Conservation (phyloP, 2,113 vertebrate genomes). For the Platysteira castanea region DNA sequence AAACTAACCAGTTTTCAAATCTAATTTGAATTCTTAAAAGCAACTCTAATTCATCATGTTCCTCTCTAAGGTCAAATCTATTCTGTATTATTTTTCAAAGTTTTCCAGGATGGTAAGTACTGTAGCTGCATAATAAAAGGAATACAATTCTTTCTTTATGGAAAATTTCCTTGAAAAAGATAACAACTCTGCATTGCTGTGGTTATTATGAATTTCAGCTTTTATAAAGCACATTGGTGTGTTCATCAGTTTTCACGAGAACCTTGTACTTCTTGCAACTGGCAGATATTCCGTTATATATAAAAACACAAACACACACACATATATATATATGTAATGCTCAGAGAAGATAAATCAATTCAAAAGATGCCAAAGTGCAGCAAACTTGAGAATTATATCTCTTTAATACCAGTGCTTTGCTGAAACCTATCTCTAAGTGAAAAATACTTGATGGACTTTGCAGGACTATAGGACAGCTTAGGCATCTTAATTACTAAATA, state of each 20-base stretch:
- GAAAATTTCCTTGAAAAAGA: background rate
- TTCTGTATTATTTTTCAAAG: slow-evolving; percentile 1
- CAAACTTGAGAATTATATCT: background rate
- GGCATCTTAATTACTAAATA: background rate
- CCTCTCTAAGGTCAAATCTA: slow-evolving; percentile 25
- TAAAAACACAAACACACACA: background rate
- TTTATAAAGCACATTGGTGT: background rate
- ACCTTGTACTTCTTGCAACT: background rate
- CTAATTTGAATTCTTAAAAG: slow-evolving; percentile 48
- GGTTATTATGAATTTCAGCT: slow-evolving; percentile 2
- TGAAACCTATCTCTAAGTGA: background rate
- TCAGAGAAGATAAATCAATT: background rate
- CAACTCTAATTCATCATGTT: slow-evolving; percentile 1
- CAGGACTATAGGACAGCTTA: background rate
- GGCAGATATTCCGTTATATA: background rate
- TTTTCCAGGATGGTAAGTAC: background rate
- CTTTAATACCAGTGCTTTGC: background rate
- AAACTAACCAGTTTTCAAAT: slow-evolving; percentile 13
- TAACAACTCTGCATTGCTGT: background rate
- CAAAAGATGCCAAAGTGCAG: background rate
- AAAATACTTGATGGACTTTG: background rate
- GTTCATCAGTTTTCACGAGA: background rate
- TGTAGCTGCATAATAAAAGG: slow-evolving; percentile 35
- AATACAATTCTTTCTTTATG: background rate
- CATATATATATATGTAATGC: background rate